Evolutionary conservation across 2,113 vertebrate species (phyloP).

Genomic region (Saccopteryx bilineata): DNA sequence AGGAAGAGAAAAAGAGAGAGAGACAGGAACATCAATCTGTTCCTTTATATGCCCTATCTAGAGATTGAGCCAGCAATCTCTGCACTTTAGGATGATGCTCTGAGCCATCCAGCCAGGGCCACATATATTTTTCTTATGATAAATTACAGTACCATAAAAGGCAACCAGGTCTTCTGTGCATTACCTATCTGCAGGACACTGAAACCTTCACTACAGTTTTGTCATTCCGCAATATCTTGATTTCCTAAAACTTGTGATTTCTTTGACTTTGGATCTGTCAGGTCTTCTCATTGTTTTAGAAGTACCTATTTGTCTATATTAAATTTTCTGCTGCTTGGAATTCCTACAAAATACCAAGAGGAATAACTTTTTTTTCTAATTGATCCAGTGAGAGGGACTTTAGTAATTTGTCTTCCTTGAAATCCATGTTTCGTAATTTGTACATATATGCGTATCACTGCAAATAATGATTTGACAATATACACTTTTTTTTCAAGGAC

Average conservation of each 20-base stretch:
- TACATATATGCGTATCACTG: neutral
- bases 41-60: too few relatives aligned
- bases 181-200: neutral
- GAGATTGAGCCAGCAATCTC: too few relatives aligned
- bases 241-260: neutral
- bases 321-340: slow-evolving; percentile 17
- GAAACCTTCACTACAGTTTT: neutral
- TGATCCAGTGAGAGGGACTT: neutral
- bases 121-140: neutral
- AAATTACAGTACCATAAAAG: neutral
- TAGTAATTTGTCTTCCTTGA: neutral
- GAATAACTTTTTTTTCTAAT: neutral
- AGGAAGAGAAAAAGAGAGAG: too few relatives aligned
- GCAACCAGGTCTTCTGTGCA: neutral
- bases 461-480: neutral
- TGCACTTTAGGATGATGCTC: too few relatives aligned
- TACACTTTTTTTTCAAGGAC: neutral
- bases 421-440: slow-evolving; percentile 7
- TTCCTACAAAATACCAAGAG: neutral
- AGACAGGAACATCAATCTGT: too few relatives aligned
- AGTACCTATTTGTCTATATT: neutral
- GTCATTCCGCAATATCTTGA: neutral
- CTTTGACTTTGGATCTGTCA: neutral
- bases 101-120: too few relatives aligned
- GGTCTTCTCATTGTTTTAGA: neutral